phyloP scores from a whole-genome alignment of 2,888 invertebrate species.

The Agrotis clavis region DNA sequence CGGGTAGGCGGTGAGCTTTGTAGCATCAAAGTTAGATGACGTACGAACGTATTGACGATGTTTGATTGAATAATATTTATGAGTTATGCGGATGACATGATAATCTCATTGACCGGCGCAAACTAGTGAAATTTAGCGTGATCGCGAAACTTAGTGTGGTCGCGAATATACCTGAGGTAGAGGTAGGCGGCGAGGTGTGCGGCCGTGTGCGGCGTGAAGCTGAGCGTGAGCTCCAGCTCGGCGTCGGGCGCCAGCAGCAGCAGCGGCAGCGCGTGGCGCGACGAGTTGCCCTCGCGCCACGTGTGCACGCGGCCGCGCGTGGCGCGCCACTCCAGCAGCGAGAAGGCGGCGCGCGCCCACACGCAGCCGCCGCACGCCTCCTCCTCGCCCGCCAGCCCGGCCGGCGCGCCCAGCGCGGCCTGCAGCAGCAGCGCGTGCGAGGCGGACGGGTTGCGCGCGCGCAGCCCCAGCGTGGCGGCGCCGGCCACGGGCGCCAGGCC shows the following conservation, averaged over 20 bases:
- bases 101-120: too few species aligned
- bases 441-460: slow-evolving; percentile 94
- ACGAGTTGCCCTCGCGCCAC: slow-evolving; percentile 41
- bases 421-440: slow-evolving; percentile 93
- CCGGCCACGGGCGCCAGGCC: slow-evolving; percentile 77
- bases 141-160: too few species aligned
- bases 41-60: too few species aligned
- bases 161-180: slow-evolving; percentile 82
- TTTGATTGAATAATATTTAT: too few species aligned
- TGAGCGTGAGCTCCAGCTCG: slow-evolving; percentile 85
- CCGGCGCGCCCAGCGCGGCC: slow-evolving; percentile 62
- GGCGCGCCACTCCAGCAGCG: slow-evolving; percentile 74
- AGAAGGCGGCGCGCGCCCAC: slow-evolving; percentile 71
- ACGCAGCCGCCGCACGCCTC: slow-evolving; percentile 59
- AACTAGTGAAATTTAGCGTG: too few species aligned
- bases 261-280: slow-evolving; percentile 62
- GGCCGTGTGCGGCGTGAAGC: slow-evolving; percentile 85
- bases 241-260: slow-evolving; percentile 91
- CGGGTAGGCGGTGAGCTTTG: too few species aligned
- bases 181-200: slow-evolving; percentile 87
- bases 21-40: too few species aligned
- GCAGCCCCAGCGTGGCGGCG: slow-evolving; percentile 92
- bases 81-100: too few species aligned
- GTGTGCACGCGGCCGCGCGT: slow-evolving; percentile 59
- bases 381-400: slow-evolving; percentile 47